Conservation (phyloP, 2,113 vertebrate genomes). For the Indicator indicator region DNA sequence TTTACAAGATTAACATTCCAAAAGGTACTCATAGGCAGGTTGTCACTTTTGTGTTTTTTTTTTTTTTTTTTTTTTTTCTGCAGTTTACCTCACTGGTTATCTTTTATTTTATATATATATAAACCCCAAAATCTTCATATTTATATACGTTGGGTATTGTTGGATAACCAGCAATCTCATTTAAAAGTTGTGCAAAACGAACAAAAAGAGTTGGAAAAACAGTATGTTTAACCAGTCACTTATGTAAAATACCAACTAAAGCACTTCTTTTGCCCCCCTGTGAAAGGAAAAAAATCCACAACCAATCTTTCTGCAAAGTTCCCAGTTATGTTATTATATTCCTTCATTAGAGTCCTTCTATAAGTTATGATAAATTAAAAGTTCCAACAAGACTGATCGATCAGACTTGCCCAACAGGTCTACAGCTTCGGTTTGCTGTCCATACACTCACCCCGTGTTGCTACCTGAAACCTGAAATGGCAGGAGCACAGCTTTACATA, state of each 20-base stretch:
- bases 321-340: constrained; percentile 63
- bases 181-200: constrained; percentile 82
- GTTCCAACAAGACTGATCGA: constrained; percentile 59
- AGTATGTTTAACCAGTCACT: constrained; percentile 68
- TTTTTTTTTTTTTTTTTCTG: neutral
- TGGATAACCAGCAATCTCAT: constrained; percentile 73
- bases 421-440: constrained; percentile 30
- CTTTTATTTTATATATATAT: constrained; percentile 42
- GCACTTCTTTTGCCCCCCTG: constrained; percentile 55
- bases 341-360: constrained; percentile 80
- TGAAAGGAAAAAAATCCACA: constrained; percentile 10
- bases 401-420: constrained; percentile 54
- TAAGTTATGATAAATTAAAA: constrained; percentile 83
- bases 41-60: constrained; percentile 22
- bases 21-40: constrained; percentile 58
- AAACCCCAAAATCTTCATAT: constrained; percentile 64
- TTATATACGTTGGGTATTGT: constrained; percentile 58
- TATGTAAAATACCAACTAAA: constrained; percentile 67
- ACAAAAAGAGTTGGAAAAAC: constrained; percentile 73
- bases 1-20: constrained; percentile 81
- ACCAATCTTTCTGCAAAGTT: constrained; percentile 26
- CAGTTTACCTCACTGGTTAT: constrained; percentile 65
- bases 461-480: neutral
- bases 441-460: neutral
- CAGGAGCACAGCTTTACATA: neutral